Evolutionary conservation across 2,113 vertebrate species (phyloP).

Genomic region (Neoarius graeffei): DNA sequence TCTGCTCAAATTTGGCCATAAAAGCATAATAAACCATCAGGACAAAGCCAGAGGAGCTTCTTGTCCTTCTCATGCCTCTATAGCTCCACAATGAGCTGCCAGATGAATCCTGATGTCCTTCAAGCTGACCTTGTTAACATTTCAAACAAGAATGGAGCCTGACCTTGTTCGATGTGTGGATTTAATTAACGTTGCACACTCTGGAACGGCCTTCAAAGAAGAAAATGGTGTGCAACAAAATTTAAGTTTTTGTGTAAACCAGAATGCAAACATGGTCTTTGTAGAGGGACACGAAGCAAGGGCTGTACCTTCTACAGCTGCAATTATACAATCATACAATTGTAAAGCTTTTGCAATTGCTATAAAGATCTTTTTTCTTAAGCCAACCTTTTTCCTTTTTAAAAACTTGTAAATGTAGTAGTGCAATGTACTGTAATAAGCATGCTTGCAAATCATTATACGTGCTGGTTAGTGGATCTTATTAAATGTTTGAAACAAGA

Average conservation of each 20-base stretch:
- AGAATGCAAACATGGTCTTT: slow-evolving; percentile 2
- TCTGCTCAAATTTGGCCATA: neutral
- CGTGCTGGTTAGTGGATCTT: neutral
- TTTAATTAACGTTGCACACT: slow-evolving; percentile 47
- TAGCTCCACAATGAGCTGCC: slow-evolving; percentile 2
- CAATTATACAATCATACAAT: neutral
- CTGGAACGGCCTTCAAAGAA: slow-evolving; percentile 23
- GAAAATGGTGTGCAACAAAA: slow-evolving; percentile 6
- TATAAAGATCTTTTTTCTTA: neutral
- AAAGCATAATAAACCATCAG: slow-evolving; percentile 1
- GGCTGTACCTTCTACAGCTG: too few relatives aligned
- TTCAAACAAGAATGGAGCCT: slow-evolving; percentile 31
- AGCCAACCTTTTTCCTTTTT: neutral
- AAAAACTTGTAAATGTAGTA: neutral
- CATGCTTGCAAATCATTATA: neutral
- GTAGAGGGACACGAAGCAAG: neutral
- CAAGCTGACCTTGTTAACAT: slow-evolving; percentile 50
- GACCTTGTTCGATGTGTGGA: slow-evolving; percentile 40
- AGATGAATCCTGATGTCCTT: slow-evolving; percentile 41
- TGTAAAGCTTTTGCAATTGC: neutral
- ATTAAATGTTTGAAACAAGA: neutral
- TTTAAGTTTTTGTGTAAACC: slow-evolving; percentile 13
- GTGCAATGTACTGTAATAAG: neutral
- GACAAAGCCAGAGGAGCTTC: slow-evolving; percentile 9
- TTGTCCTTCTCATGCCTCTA: neutral